phyloP scores from a whole-genome alignment of 2,888 invertebrate species.

The Pristionchus maxplancki region DNA sequence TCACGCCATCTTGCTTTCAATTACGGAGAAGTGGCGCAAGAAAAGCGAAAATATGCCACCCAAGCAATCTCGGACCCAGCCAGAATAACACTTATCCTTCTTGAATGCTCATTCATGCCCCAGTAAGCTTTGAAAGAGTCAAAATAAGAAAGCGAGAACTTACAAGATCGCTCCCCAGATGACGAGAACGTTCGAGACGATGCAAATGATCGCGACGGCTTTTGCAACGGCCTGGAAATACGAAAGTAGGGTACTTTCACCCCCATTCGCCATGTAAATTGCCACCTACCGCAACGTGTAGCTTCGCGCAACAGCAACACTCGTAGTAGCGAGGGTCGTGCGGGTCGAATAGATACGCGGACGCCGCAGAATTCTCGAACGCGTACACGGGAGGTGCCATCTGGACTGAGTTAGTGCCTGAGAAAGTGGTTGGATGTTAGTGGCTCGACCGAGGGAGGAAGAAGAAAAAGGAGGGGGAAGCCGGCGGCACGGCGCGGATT shows the following conservation, averaged over 20 bases:
- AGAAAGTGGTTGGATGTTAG: background rate
- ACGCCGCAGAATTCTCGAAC: background rate
- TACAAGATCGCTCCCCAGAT: background rate
- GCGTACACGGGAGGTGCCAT: background rate
- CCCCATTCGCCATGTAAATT: background rate
- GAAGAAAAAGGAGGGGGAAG: background rate
- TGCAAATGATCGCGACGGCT: background rate
- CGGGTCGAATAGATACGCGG: background rate
- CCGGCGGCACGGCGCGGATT: background rate
- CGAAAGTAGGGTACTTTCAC: background rate
- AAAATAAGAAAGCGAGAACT: too few relatives aligned
- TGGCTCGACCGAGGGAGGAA: background rate
- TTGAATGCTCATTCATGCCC: background rate
- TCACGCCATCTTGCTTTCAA: background rate
- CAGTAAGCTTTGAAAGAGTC: background rate
- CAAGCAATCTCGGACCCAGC: background rate
- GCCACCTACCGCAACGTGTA: background rate
- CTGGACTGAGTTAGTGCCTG: background rate
- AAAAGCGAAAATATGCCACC: background rate
- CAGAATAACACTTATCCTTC: background rate
- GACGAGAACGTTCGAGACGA: background rate
- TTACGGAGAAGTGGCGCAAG: background rate
- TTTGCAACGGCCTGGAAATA: background rate
- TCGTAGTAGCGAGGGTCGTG: slow-evolving; percentile 23
- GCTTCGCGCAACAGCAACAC: background rate